These are phyloP conservation scores for Malacoctenus gilli DNA, from an alignment of 2,797 vertebrate genomes.

Conservation along the genomic window DNA sequence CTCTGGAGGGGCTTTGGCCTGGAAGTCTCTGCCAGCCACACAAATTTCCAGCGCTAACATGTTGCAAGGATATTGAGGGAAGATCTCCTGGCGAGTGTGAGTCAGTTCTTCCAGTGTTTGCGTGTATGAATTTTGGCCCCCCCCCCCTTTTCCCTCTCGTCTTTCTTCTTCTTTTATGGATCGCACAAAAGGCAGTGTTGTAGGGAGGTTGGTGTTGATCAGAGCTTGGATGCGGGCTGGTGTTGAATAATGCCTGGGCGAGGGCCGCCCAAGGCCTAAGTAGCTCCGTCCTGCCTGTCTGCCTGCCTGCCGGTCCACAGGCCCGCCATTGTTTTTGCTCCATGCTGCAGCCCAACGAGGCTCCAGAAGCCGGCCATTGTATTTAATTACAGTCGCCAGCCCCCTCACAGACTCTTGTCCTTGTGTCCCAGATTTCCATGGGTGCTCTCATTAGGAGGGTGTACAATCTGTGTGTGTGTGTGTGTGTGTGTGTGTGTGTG, in stretches of 20 bases:
- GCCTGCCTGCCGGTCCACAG: conserved; percentile 68
- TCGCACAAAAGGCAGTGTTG: conserved; percentile 65
- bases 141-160: conserved; percentile 1
- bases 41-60: conserved; percentile 51
- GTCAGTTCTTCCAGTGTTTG: conserved; percentile 66
- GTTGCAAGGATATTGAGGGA: conserved; percentile 48
- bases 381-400: conserved; percentile 82
- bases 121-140: conserved; percentile 37
- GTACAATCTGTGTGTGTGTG: conserved; percentile 48
- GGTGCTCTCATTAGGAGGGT: conserved; percentile 75
- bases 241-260: conserved; percentile 64
- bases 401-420: conserved; percentile 75
- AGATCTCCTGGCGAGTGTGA: conserved; percentile 65
- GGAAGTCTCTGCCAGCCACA: conserved; percentile 42
- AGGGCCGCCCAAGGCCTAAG: conserved; percentile 66
- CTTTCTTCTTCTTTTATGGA: conserved; percentile 5
- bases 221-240: conserved; percentile 59
- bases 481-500: conserved; percentile 39
- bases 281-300: conserved; percentile 58
- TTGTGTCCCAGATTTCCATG: conserved; percentile 80
- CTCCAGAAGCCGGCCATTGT: conserved; percentile 80
- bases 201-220: conserved; percentile 62
- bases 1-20: conserved; percentile 46
- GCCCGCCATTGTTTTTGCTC: conserved; percentile 75
- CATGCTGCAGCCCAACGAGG: conserved; percentile 67